These are phyloP conservation scores for Psophia crepitans DNA, from an alignment of 2,113 vertebrate genomes.

Conservation along the genomic window DNA sequence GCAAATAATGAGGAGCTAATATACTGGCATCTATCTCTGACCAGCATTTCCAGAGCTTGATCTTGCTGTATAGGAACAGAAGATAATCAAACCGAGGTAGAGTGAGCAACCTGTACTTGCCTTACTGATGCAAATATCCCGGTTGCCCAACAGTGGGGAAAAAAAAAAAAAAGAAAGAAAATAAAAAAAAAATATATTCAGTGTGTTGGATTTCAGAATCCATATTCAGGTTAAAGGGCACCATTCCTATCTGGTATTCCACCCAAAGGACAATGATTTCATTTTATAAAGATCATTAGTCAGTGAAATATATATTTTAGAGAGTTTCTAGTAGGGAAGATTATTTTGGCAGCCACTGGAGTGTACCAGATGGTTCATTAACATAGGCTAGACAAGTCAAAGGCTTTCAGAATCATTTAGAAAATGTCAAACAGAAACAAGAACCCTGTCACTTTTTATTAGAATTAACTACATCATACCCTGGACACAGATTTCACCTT, in stretches of 20 bases:
- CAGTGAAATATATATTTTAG: constrained; percentile 85
- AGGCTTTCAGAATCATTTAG: constrained; percentile 82
- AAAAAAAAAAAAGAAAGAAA: not conserved
- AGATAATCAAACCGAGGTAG: not conserved
- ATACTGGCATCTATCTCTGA: not conserved
- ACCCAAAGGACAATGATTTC: constrained; percentile 82
- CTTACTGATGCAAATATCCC: not conserved
- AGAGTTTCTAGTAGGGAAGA: constrained; percentile 66
- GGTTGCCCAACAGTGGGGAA: not conserved
- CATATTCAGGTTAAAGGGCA: constrained; percentile 81
- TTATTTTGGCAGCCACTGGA: constrained; percentile 78
- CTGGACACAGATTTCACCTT: constrained; percentile 85
- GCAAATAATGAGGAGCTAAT: not conserved
- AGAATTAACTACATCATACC: constrained; percentile 83
- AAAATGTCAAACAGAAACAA: constrained; percentile 86
- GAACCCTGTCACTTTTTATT: constrained; percentile 87
- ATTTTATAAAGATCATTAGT: constrained; percentile 90
- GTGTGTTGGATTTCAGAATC: constrained; percentile 30
- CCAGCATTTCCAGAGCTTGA: not conserved
- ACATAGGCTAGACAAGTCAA: constrained; percentile 77
- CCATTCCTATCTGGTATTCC: constrained; percentile 63
- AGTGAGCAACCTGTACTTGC: not conserved
- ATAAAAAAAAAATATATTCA: not conserved
- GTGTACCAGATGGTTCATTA: constrained; percentile 92
- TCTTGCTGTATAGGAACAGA: not conserved